These are phyloP conservation scores for Unio delphinus DNA, from an alignment of 2,888 invertebrate species.

Conservation along the genomic window DNA sequence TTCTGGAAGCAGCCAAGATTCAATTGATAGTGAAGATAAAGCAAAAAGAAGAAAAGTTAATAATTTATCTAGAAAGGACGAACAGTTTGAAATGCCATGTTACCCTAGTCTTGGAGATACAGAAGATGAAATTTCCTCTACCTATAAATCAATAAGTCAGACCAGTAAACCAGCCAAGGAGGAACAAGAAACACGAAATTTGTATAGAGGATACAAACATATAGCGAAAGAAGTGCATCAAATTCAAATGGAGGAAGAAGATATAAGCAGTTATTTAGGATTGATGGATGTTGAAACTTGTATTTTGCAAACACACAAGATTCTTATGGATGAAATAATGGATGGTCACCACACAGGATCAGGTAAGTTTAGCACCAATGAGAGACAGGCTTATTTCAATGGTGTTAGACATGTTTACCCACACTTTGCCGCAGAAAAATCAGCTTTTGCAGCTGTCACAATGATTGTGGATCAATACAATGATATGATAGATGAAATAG, in stretches of 20 bases:
- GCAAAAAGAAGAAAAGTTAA: too few relatives aligned
- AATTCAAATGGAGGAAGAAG: background rate
- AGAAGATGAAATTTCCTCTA: too few relatives aligned
- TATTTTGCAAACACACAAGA: conserved; percentile 4
- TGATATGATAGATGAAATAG: conserved; percentile 2
- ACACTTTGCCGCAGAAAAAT: background rate
- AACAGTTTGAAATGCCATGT: too few relatives aligned
- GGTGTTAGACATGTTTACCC: conserved; percentile 3
- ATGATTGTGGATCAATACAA: conserved; percentile 7
- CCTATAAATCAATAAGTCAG: too few relatives aligned
- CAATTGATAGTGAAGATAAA: too few relatives aligned
- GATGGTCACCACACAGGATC: background rate
- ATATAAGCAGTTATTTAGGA: conserved; percentile 2
- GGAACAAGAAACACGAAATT: conserved; percentile 7
- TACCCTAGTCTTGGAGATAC: too few relatives aligned
- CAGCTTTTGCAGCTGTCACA: background rate
- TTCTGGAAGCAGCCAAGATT: too few relatives aligned
- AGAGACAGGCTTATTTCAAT: background rate
- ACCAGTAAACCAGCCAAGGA: conserved; percentile 1
- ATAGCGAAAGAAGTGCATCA: conserved; percentile 1
- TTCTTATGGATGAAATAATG: conserved; percentile 10
- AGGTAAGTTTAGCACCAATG: conserved; percentile 5
- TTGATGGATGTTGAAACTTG: conserved; percentile 5
- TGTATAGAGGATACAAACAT: conserved; percentile 9
- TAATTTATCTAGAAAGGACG: too few relatives aligned